Evolutionary conservation across 2,113 vertebrate genomes (phyloP), one percentile per base, ranked within the genome.

Genomic region (Tragelaphus imberbis): DNA sequence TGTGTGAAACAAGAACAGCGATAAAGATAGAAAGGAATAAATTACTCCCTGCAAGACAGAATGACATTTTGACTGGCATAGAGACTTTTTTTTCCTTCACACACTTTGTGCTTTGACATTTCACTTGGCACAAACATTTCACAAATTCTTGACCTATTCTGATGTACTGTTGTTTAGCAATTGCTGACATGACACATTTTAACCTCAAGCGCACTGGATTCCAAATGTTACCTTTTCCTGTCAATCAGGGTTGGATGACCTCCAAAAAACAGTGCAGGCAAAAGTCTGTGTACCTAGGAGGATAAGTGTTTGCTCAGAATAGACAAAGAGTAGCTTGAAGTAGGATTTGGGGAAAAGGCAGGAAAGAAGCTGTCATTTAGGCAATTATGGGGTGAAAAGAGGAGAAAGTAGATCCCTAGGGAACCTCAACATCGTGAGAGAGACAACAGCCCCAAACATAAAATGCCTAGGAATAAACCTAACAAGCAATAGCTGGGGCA

Each of bases 81-180:
- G 96, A 97, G 49, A 63, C 82, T 91, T 92, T 97, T 94, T 94
- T 91, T 96, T 44, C 55, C 49, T 95, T 97, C 96, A 95, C 88
- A 94, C 80, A 98, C 97, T 98, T 95, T 95, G 93, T 96, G 95
- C 97, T 97, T 98, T 98, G 98, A 97, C 98, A 98, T 98, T 98
- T 98, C 96, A 96, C 89, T 98, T 97, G 98, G 93, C 96, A 97
- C 97, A 98, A 98, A 95, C 90, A 97, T 96, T 97, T 98, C 96
- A 97, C 97, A 97, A 95, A 98, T 97, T 97, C 97, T 97, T 98
- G 98, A 98, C 98, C 98, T 98, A 95, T 97, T 98, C 95, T 96
- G 97, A 95, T 94, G 77, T 93, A 55, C 92, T 96, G 95, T 97
- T 98, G 98, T 98, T 96, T 97, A 97, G 96, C 95, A 88, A 81